These are phyloP conservation scores for Oeneis ivallda DNA, from an alignment of 2,888 invertebrate species.

Conservation along the genomic window DNA sequence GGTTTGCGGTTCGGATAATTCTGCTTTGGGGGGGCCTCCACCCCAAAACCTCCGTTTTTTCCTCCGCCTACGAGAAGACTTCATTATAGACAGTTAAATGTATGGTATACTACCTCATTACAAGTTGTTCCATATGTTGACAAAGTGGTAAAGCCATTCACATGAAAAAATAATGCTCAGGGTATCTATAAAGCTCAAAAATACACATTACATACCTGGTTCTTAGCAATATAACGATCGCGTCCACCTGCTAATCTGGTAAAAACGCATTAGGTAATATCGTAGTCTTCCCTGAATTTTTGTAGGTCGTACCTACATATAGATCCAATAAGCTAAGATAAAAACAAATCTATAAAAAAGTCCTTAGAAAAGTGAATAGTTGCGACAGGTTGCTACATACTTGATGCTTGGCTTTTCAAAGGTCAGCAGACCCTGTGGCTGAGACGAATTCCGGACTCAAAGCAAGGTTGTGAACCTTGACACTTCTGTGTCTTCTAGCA, in stretches of 20 bases:
- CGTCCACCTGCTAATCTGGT: too few species aligned
- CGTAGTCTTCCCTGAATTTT: background rate
- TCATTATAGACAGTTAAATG: constrained; percentile 8
- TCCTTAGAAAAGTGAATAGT: background rate
- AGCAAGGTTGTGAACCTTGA: too few species aligned
- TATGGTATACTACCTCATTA: constrained; percentile 7
- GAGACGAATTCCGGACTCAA: too few species aligned
- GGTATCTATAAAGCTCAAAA: background rate
- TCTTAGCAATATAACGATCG: background rate
- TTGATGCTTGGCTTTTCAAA: too few species aligned
- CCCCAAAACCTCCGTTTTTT: constrained; percentile 25
- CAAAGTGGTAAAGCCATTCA: background rate
- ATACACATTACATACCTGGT: background rate
- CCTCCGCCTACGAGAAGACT: constrained; percentile 24
- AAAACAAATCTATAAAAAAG: too few species aligned
- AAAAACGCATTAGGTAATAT: too few species aligned
- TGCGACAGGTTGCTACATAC: background rate
- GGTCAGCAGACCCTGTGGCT: too few species aligned
- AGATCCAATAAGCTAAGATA: too few species aligned
- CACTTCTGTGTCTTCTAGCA: too few species aligned
- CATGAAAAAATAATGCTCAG: constrained; percentile 5
- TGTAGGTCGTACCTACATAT: background rate
- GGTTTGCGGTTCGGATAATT: constrained; percentile 17
- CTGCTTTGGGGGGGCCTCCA: constrained; percentile 8
- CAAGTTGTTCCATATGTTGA: constrained; percentile 1